phyloP scores from a whole-genome alignment of 2,113 vertebrate species.

The Siphamia tubifer region DNA sequence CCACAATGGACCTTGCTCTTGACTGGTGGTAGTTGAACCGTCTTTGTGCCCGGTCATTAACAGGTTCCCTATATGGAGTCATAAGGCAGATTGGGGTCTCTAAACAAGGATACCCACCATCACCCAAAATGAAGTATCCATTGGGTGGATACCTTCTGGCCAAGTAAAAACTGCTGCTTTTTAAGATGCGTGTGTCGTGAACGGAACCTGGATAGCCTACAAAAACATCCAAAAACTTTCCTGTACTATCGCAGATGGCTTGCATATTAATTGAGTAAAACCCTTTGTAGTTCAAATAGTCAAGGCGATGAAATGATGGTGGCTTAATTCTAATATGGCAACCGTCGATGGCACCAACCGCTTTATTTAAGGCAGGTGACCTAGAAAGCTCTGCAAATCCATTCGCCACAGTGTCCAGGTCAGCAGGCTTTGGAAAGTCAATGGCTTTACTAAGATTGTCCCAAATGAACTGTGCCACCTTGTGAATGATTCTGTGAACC shows the following conservation, averaged over 20 bases:
- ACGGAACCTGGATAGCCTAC: too few species aligned
- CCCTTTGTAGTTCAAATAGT: not conserved
- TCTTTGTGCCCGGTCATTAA: too few species aligned
- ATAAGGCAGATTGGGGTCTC: not conserved
- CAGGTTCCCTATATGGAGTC: slow-evolving; percentile 11
- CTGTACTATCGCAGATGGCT: not conserved
- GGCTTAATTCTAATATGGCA: not conserved
- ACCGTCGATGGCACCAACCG: slow-evolving; percentile 9
- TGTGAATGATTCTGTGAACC: not conserved
- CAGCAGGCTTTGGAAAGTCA: not conserved
- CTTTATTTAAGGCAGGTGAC: not conserved
- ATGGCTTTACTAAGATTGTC: not conserved
- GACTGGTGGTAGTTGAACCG: too few species aligned
- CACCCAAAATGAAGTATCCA: slow-evolving; percentile 10
- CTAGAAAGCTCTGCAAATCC: not conserved
- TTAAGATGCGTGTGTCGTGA: too few species aligned
- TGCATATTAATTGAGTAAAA: slow-evolving; percentile 12
- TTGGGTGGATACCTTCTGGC: not conserved
- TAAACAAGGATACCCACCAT: slow-evolving; percentile 10
- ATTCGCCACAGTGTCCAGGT: not conserved
- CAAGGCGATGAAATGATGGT: not conserved
- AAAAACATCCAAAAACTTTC: too few species aligned
- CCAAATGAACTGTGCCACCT: not conserved
- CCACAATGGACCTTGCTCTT: too few species aligned
- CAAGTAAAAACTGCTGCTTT: too few species aligned